Conservation (phyloP, 2,888 invertebrate species). For the Phanerotoma sp. region DNA sequence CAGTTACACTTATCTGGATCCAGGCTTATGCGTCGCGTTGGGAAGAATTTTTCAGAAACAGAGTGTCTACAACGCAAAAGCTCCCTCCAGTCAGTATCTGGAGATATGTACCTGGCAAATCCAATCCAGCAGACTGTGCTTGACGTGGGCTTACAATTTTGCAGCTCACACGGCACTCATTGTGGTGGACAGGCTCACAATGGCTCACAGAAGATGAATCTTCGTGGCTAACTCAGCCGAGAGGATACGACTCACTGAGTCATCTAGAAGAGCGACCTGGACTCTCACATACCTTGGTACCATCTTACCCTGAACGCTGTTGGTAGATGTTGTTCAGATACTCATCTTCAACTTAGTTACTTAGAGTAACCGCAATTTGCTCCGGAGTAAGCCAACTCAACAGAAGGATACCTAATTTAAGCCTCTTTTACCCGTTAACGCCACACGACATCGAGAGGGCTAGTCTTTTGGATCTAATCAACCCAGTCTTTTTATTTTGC, state of each 20-base stretch:
- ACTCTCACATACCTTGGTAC: too few relatives aligned
- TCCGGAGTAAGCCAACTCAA: background rate
- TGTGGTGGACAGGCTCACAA: constrained; percentile 16
- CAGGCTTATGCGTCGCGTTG: background rate
- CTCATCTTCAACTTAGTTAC: too few relatives aligned
- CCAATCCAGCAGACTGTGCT: constrained; percentile 4
- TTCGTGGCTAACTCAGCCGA: too few relatives aligned
- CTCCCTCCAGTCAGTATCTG: background rate
- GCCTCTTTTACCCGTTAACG: background rate
- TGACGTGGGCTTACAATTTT: background rate
- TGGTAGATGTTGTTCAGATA: too few relatives aligned
- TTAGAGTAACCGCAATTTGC: background rate
- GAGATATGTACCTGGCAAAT: constrained; percentile 1
- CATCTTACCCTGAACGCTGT: too few relatives aligned
- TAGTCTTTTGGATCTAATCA: constrained; percentile 9
- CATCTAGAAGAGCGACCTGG: too few relatives aligned
- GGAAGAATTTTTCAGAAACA: constrained; percentile 12
- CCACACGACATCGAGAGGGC: constrained; percentile 16
- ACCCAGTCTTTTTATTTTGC: constrained; percentile 14
- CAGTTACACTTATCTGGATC: constrained; percentile 6
- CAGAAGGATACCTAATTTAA: background rate
- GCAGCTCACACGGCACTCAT: background rate
- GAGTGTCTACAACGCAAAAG: background rate
- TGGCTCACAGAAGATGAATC: too few relatives aligned
- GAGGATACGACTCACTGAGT: too few relatives aligned